These are phyloP conservation scores for Heterodera carotae DNA, from an alignment of 1,140 invertebrate genomes.

Conservation along the genomic window DNA sequence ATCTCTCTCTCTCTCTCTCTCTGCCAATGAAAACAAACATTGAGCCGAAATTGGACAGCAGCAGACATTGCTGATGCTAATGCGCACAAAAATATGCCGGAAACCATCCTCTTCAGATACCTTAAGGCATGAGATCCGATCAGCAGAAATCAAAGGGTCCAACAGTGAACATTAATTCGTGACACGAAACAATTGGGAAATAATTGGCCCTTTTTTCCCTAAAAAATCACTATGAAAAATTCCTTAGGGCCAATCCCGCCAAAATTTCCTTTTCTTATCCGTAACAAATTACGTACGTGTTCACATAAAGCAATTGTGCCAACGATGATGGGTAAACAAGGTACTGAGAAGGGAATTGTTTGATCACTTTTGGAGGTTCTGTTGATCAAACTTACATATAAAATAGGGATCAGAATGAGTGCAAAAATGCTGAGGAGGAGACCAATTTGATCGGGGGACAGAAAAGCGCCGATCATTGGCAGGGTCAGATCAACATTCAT, in stretches of 20 bases:
- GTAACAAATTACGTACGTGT: constrained; percentile 15
- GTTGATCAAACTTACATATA: constrained; percentile 23
- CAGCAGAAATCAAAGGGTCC: too few relatives aligned
- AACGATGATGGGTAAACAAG: constrained; percentile 21
- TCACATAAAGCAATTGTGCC: background rate
- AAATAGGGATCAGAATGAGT: constrained; percentile 17
- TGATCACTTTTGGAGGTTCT: too few relatives aligned
- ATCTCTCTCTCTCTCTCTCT: background rate
- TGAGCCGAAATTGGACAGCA: constrained; percentile 15
- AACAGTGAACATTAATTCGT: too few relatives aligned
- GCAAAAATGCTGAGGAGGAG: constrained; percentile 10
- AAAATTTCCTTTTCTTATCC: background rate
- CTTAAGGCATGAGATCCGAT: too few relatives aligned
- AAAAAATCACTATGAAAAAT: background rate
- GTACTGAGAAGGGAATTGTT: constrained; percentile 4
- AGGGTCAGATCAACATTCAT: constrained; percentile 6
- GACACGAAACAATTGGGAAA: too few relatives aligned
- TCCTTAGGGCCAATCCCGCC: background rate
- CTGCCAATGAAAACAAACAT: background rate
- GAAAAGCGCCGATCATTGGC: constrained; percentile 16
- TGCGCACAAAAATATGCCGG: constrained; percentile 25
- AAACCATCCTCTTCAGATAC: constrained; percentile 23
- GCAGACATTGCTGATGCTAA: constrained; percentile 6
- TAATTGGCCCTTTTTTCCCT: too few relatives aligned
- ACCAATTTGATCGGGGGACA: constrained; percentile 4